Conservation (phyloP, 2,797 vertebrate genomes). For the Phoebastria nigripes region DNA sequence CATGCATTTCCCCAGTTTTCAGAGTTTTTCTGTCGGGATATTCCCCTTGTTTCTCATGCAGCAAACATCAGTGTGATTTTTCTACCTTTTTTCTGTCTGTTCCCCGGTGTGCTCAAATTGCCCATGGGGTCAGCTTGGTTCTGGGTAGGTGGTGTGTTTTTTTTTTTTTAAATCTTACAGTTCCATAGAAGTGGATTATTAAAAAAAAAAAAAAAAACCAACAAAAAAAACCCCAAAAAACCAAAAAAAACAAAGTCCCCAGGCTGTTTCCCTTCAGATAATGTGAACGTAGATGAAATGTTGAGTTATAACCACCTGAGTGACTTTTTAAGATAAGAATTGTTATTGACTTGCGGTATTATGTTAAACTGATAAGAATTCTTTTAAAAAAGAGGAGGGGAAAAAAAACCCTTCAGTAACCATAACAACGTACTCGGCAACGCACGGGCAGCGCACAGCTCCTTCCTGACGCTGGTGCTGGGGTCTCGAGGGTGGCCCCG, state of each 20-base stretch:
- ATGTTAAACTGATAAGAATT: conserved; percentile 59
- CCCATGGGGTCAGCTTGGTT: background rate
- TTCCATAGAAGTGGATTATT: conserved; percentile 10
- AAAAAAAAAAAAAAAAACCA: background rate
- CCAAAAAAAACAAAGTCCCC: background rate
- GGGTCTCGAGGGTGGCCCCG: background rate
- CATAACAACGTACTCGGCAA: background rate
- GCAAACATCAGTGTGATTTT: background rate
- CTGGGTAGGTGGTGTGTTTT: background rate
- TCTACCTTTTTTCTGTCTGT: background rate
- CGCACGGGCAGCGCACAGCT: background rate
- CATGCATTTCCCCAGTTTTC: background rate
- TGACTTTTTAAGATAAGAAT: conserved; percentile 60
- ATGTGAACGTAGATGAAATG: background rate
- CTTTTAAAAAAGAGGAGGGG: background rate
- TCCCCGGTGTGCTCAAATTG: background rate
- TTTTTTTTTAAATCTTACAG: background rate
- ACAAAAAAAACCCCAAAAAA: background rate
- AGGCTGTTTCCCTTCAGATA: conserved; percentile 52
- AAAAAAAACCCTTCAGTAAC: background rate
- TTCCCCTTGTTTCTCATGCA: background rate
- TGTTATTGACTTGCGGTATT: conserved; percentile 20
- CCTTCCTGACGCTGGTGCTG: background rate
- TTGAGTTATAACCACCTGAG: conserved; percentile 38
- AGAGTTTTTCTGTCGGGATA: background rate